Evolutionary conservation across 2,888 invertebrate species (phyloP).

Genomic region (Cyclophora punctaria): DNA sequence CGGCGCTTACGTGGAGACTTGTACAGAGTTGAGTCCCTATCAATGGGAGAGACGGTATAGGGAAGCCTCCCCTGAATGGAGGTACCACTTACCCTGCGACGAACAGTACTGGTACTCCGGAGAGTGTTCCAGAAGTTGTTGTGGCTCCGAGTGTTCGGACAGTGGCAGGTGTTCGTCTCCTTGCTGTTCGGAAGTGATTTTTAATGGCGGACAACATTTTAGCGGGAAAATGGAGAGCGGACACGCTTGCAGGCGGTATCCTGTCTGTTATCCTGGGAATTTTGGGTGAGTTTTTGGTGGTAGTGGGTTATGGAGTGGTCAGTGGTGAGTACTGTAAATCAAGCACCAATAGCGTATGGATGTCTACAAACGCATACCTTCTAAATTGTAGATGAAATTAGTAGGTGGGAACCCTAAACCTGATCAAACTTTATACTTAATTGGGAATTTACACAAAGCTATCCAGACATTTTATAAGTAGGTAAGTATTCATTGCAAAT

Average conservation of each 20-base stretch:
- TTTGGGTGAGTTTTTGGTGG: slow-evolving; percentile 50
- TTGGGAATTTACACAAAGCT: no score
- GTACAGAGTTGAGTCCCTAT: slow-evolving; percentile 46
- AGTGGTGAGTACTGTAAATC: no score
- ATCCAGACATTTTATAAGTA: no score
- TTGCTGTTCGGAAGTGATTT: slow-evolving; percentile 70
- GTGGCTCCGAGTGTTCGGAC: slow-evolving; percentile 54
- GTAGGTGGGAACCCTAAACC: no score
- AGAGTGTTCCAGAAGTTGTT: slow-evolving; percentile 46
- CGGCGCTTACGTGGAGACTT: slow-evolving; percentile 63
- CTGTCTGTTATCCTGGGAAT: slow-evolving; percentile 62
- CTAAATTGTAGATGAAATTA: no score
- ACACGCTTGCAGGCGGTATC: slow-evolving; percentile 46
- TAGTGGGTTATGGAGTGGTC: no score
- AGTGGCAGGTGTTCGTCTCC: slow-evolving; percentile 66
- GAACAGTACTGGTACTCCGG: slow-evolving; percentile 47
- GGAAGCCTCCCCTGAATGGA: slow-evolving; percentile 50
- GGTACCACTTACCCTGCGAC: slow-evolving; percentile 47
- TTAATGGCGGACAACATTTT: slow-evolving; percentile 68
- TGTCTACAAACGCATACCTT: no score
- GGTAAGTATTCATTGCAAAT: no score
- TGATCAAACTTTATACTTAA: no score
- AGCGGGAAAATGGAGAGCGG: slow-evolving; percentile 46
- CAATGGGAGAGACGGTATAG: slow-evolving; percentile 48
- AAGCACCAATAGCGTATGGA: no score